Conservation (phyloP, 2,113 vertebrate genomes). For the Nannobrachium achirus region DNA sequence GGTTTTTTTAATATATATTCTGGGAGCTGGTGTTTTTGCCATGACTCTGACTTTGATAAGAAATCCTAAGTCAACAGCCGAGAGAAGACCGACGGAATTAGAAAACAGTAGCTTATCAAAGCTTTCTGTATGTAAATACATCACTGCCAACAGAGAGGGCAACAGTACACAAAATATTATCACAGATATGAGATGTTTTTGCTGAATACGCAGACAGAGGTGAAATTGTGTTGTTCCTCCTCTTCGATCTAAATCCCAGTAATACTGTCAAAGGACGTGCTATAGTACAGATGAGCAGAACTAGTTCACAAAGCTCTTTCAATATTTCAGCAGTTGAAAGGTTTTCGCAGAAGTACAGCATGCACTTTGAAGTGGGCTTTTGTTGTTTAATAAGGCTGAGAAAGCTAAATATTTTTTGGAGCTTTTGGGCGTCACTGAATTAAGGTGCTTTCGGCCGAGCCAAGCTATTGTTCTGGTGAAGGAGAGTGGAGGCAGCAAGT, state of each 20-base stretch:
- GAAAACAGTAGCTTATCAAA: constrained; percentile 54
- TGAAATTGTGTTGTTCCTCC: constrained; percentile 64
- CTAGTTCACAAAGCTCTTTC: constrained; percentile 49
- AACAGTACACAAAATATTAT: constrained; percentile 56
- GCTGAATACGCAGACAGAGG: constrained; percentile 59
- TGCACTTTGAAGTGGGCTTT: constrained; percentile 49
- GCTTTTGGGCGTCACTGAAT: constrained; percentile 58
- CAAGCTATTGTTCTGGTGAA: constrained; percentile 58
- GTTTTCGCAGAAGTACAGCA: constrained; percentile 30
- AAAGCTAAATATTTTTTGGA: constrained; percentile 39
- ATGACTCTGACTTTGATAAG: constrained; percentile 47
- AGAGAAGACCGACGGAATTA: constrained; percentile 39
- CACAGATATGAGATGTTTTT: constrained; percentile 64
- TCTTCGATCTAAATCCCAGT: constrained; percentile 52
- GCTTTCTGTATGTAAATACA: constrained; percentile 54
- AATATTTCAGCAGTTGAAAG: constrained; percentile 40
- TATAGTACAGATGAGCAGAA: constrained; percentile 24
- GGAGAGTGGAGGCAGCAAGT: constrained; percentile 39
- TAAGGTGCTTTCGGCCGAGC: constrained; percentile 46
- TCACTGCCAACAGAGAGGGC: constrained; percentile 45
- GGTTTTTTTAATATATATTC: not conserved
- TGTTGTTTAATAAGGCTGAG: constrained; percentile 56
- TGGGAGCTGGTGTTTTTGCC: constrained; percentile 21
- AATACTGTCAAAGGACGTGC: constrained; percentile 50
- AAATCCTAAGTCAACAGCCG: constrained; percentile 58